A percentile compares a stretch with the other conserved stretches of the same genome.
Conservation (phyloP, 2,888 invertebrate genomes). For the Opisthograptis luteolata region DNA sequence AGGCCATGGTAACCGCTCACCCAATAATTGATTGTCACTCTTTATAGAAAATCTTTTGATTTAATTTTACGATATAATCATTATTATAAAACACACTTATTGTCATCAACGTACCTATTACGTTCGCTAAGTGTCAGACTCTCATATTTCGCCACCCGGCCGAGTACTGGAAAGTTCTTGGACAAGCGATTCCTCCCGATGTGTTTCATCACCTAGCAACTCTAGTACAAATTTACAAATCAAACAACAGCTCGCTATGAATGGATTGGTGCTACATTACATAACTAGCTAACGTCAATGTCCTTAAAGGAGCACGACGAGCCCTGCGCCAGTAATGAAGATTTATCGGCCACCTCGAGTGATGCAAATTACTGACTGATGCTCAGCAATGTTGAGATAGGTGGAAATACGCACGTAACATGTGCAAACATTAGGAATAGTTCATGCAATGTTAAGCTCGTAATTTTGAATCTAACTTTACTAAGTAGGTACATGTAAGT, state of each 20-base stretch:
- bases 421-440: neutral
- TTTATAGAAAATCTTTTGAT: no score
- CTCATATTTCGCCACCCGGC: no score
- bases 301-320: slow-evolving; percentile 36
- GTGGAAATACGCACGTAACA: slow-evolving; percentile 5
- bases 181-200: neutral
- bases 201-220: neutral
- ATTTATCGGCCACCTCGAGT: slow-evolving; percentile 51
- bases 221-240: neutral
- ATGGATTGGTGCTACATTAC: slow-evolving; percentile 3
- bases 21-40: no score
- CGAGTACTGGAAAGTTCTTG: no score
- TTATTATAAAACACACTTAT: no score
- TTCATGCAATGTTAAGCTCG: slow-evolving; percentile 11
- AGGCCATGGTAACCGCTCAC: no score
- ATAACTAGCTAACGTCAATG: slow-evolving; percentile 20
- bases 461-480: neutral
- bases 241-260: neutral
- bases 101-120: no score
- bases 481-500: neutral
- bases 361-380: slow-evolving; percentile 33
- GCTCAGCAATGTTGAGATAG: slow-evolving; percentile 23
- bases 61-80: no score
- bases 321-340: slow-evolving; percentile 53
- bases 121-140: no score